phyloP scores from a whole-genome alignment of 2,888 invertebrate genomes.

The Aphidius colemani region DNA sequence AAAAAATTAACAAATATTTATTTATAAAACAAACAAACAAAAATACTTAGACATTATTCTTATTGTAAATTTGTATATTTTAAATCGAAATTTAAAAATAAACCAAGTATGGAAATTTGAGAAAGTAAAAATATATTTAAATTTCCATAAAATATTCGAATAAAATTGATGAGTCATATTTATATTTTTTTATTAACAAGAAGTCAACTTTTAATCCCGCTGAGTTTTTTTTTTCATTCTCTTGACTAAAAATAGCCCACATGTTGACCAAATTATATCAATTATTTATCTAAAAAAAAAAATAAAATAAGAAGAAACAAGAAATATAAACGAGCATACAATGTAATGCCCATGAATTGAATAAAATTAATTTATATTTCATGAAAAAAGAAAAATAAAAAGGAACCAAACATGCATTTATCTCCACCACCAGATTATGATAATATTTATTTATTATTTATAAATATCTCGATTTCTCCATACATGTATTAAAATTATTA shows the following conservation, averaged over 20 bases:
- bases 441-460: not conserved
- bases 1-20: too few relatives aligned
- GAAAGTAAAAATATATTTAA: not conserved
- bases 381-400: not conserved
- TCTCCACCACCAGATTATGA: too few relatives aligned
- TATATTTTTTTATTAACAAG: too few relatives aligned
- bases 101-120: too few relatives aligned
- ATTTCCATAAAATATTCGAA: not conserved
- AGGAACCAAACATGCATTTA: not conserved
- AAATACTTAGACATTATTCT: too few relatives aligned
- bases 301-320: not conserved
- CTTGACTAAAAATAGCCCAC: slow-evolving; percentile 39
- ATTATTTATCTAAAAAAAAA: not conserved
- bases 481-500: not conserved
- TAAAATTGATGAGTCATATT: too few relatives aligned
- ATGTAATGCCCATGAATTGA: slow-evolving; percentile 17
- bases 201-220: too few relatives aligned
- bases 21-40: too few relatives aligned
- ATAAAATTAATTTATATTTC: slow-evolving; percentile 5
- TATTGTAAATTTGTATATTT: too few relatives aligned
- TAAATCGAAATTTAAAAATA: too few relatives aligned
- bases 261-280: slow-evolving; percentile 36
- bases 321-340: slow-evolving; percentile 15
- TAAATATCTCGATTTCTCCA: not conserved
- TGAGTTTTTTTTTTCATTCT: slow-evolving; percentile 2